A percentile compares a stretch with the other conserved stretches of the same genome.
These are phyloP conservation scores for Plectropomus leopardus DNA, from an alignment of 2,113 vertebrate species.

Conservation along the genomic window DNA sequence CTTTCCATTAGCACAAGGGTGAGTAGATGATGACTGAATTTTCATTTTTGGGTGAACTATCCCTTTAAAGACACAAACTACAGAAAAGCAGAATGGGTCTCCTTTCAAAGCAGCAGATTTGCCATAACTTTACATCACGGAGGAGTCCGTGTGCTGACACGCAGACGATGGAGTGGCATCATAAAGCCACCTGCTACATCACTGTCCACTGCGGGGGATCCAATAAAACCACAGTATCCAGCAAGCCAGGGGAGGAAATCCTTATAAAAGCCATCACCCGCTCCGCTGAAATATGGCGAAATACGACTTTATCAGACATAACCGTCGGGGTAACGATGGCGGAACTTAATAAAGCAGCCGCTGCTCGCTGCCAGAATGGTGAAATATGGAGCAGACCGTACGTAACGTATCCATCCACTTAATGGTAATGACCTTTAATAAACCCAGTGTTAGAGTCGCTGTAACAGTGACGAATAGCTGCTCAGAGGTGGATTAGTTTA, in stretches of 20 bases:
- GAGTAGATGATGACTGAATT: no score
- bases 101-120: not conserved
- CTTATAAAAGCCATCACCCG: slow-evolving; percentile 67
- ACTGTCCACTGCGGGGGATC: slow-evolving; percentile 46
- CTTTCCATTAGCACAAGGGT: no score
- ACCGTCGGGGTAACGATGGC: slow-evolving; percentile 59
- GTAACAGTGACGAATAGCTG: slow-evolving; percentile 67
- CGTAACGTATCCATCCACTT: slow-evolving; percentile 71
- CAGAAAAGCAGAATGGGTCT: no score
- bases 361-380: slow-evolving; percentile 39
- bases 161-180: slow-evolving; percentile 4
- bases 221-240: slow-evolving; percentile 47
- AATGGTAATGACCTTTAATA: slow-evolving; percentile 79
- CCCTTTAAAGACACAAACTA: no score
- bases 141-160: slow-evolving; percentile 5
- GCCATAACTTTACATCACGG: not conserved
- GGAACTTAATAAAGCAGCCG: slow-evolving; percentile 70
- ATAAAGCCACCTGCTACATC: slow-evolving; percentile 37
- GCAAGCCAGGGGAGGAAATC: slow-evolving; percentile 28
- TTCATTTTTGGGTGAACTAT: no score
- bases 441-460: slow-evolving; percentile 58
- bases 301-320: slow-evolving; percentile 69
- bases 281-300: slow-evolving; percentile 65
- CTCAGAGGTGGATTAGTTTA: slow-evolving; percentile 63
- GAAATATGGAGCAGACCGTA: slow-evolving; percentile 61